Percentiles rank a stretch among this genome's conserved stretches.
phyloP scores from a whole-genome alignment of 1,140 invertebrate genomes.

The Saxidomus purpurata region DNA sequence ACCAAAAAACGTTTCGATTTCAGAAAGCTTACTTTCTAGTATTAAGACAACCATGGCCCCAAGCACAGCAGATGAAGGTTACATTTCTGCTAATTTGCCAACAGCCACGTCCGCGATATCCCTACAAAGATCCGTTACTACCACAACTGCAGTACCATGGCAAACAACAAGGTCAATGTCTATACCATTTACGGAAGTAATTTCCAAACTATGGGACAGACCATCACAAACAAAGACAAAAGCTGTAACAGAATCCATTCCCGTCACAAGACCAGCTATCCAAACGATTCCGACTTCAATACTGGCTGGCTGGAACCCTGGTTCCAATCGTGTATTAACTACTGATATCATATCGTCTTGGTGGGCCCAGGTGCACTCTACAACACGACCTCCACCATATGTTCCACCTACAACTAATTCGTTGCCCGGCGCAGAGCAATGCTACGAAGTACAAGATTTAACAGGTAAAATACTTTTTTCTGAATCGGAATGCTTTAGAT shows the following conservation, averaged over 20 bases:
- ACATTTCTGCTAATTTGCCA: background rate
- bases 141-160: background rate
- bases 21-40: background rate
- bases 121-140: background rate
- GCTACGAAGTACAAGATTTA: constrained; percentile 16
- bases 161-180: background rate
- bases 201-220: no score
- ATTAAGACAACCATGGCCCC: background rate
- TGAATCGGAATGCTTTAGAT: background rate
- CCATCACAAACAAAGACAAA: background rate
- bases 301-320: background rate
- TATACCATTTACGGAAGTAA: no score
- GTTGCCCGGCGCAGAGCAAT: background rate
- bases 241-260: background rate
- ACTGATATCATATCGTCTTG: constrained; percentile 4
- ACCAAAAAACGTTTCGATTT: background rate
- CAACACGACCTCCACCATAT: background rate
- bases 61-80: background rate
- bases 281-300: background rate
- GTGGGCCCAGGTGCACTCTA: constrained; percentile 4
- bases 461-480: background rate
- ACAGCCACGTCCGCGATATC: background rate
- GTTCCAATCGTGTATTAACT: background rate
- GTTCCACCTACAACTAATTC: background rate
- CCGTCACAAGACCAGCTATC: background rate